Evolutionary conservation across 2,113 vertebrate species (phyloP).

Genomic region (Phrynosoma blainvillii): DNA sequence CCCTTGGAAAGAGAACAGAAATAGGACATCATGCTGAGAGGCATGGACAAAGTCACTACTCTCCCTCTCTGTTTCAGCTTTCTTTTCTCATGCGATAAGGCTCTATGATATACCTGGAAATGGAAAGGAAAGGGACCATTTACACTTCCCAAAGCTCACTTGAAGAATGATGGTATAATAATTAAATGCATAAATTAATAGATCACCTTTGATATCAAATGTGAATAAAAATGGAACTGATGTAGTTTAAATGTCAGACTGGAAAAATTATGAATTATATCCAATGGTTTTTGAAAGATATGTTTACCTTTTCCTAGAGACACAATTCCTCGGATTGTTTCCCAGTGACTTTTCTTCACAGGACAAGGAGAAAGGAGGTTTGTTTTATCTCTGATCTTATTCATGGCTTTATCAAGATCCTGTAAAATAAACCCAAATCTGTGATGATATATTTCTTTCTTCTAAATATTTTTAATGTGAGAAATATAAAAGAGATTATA

Average conservation of each 20-base stretch:
- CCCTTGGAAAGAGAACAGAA: too few species aligned
- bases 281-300: not conserved
- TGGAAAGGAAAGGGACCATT: not conserved
- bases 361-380: slow-evolving; percentile 53
- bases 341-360: slow-evolving; percentile 78
- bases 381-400: slow-evolving; percentile 56
- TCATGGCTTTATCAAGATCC: slow-evolving; percentile 65
- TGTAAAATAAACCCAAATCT: slow-evolving; percentile 50
- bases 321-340: slow-evolving; percentile 76
- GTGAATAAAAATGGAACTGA: not conserved
- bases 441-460: slow-evolving; percentile 9
- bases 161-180: not conserved
- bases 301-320: slow-evolving; percentile 77
- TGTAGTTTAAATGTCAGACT: slow-evolving; percentile 8
- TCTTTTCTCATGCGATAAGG: too few species aligned
- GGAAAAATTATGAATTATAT: slow-evolving; percentile 1
- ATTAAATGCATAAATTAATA: not conserved
- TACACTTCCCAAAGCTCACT: not conserved
- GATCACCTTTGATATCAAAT: not conserved
- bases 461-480: not conserved
- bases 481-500: not conserved
- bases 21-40: too few species aligned
- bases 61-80: too few species aligned
- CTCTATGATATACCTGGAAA: too few species aligned
- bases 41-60: too few species aligned